These are phyloP conservation scores for Turritopsis dohrnii DNA, from an alignment of 30 jellyfish, hydroid and myxozoan species.

Conservation along the genomic window DNA sequence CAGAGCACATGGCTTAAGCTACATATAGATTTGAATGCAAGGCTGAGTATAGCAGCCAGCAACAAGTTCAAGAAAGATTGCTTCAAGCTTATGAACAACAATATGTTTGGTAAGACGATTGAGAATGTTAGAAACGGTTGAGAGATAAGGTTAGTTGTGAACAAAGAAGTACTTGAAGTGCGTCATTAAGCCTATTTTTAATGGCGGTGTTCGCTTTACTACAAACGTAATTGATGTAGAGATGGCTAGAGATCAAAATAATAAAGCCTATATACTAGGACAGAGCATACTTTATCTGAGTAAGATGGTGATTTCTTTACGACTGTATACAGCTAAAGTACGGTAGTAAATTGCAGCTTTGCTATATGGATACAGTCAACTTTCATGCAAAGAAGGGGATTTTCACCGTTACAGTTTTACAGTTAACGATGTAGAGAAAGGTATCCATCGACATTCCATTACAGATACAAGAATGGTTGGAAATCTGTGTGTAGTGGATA, in stretches of 20 bases:
- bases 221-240: conserved; percentile 22
- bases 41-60: conserved; percentile 15
- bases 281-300: conserved; percentile 19
- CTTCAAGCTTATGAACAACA: conserved; percentile 39
- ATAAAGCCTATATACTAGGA: conserved; percentile 34
- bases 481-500: no score
- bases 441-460: no score
- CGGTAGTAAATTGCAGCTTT: background rate
- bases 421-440: no score
- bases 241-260: conserved; percentile 10
- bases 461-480: no score
- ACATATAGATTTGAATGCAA: conserved; percentile 17
- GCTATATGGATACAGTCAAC: background rate
- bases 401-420: no score
- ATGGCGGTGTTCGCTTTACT: conserved; percentile 4
- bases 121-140: conserved; percentile 17
- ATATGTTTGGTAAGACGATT: conserved; percentile 39
- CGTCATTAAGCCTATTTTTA: background rate
- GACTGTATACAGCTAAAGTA: background rate
- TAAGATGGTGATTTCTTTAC: conserved; percentile 27
- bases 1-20: conserved; percentile 27
- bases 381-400: no score
- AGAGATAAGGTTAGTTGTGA: conserved; percentile 18
- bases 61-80: conserved; percentile 38
- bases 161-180: background rate